Base-by-base conservation (phyloP, 2,797 vertebrate species). In the Spheniscus humboldti region DNA sequence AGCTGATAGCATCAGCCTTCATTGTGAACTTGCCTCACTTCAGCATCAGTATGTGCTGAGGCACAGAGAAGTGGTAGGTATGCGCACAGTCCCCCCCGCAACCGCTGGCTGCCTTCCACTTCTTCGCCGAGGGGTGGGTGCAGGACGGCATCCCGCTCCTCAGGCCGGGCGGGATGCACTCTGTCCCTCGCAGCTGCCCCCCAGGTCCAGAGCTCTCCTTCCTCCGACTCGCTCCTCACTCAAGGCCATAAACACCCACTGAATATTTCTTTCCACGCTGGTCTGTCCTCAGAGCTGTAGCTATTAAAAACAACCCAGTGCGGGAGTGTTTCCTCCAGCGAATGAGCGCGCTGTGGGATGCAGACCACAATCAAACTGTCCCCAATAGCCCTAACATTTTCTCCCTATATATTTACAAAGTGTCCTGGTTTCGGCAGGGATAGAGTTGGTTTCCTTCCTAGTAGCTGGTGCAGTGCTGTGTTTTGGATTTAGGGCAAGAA, bases 61-160 rank as follows among this genome's bases (percentile, higher is more conserved):
- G n/a, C 24, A 12, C 18, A 9, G 18, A 60, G 11, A 10, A 12
- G 35, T 0, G 14, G 43, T 0, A 5, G 22, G 35, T 4, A 9
- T 1, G 1, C 39, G 7, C 1, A 0, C 8, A 5, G 27, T 3
- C 6, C 9, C 28, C 28, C 33, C 3, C 6, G 33, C 4, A 1
- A 17, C 11, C 4, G 3, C 31, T 15, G 43, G 43, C n/a, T 67
- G 53, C 63, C 63, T 60, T 35, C 62, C n/a, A 6, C 31, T 12
- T 6, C 33, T 56, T 15, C 7, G 50, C 30, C 2, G 1, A 18
- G 41, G 2, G 2, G 5, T 5, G 19, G 6, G n/a, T 16, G 57
- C 6, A 8, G 83, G 47, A 41, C 1, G 9, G 66, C 53, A 30
- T 18, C 77, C 53, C 2, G 3, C 24, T 22, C 23, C 24, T 13